phyloP scores from a whole-genome alignment of 2,797 vertebrate species.

The Protosalanx chinensis region DNA sequence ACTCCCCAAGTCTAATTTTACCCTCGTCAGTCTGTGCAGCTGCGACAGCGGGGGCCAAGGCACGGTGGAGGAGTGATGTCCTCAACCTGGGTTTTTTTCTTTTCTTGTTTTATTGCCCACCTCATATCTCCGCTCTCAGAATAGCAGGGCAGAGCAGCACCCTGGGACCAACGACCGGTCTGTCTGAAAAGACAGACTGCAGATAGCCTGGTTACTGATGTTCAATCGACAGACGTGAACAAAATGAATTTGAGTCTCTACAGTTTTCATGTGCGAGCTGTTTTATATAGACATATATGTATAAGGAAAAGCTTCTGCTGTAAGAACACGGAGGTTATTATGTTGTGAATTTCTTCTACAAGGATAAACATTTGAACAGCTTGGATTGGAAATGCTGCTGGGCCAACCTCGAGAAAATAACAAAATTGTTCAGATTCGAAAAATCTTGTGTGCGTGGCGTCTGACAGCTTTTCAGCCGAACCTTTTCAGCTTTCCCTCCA shows the following conservation, averaged over 20 bases:
- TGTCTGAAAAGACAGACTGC: background rate
- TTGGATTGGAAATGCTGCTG: background rate
- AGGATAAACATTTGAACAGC: background rate
- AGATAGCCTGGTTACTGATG: background rate
- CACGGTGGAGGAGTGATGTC: slow-evolving; percentile 18
- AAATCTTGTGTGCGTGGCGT: background rate
- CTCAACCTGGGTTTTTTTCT: slow-evolving; percentile 22
- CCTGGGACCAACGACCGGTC: background rate
- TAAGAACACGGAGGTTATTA: background rate
- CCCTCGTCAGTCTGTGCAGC: slow-evolving; percentile 6
- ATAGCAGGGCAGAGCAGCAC: background rate
- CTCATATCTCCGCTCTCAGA: slow-evolving; percentile 21
- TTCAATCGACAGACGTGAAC: background rate
- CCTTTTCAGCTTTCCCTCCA: background rate
- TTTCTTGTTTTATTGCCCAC: slow-evolving; percentile 15
- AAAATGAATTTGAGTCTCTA: background rate
- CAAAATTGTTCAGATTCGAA: background rate
- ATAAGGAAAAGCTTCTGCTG: background rate
- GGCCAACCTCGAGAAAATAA: background rate
- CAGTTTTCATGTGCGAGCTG: background rate
- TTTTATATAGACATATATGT: too few relatives aligned
- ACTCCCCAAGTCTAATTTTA: slow-evolving; percentile 38
- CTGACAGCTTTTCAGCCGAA: background rate
- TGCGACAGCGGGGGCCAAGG: slow-evolving; percentile 27
- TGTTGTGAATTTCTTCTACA: background rate